phyloP scores from a whole-genome alignment of 2,888 invertebrate genomes.

The Cistogaster globosa region DNA sequence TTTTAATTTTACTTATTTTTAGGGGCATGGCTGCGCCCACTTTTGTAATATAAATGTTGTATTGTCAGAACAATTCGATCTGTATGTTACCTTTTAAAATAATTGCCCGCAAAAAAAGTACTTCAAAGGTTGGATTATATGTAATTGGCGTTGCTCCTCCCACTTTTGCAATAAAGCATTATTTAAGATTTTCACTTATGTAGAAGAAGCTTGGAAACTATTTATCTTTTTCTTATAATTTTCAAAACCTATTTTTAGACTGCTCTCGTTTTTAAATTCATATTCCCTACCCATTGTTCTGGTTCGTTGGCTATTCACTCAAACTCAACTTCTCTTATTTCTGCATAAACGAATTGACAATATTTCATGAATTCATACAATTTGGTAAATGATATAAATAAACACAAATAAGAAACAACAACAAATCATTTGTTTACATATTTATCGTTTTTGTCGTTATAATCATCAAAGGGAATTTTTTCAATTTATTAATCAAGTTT shows the following conservation, averaged over 20 bases:
- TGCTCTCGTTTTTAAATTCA: constrained; percentile 36
- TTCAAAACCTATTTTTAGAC: background rate
- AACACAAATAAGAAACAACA: background rate
- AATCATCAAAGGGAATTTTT: constrained; percentile 35
- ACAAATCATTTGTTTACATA: constrained; percentile 55
- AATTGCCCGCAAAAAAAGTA: too few species aligned
- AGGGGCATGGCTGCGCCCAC: too few species aligned
- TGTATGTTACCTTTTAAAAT: too few species aligned
- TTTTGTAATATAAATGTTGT: too few species aligned
- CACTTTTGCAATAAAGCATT: too few species aligned
- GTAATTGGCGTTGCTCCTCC: too few species aligned
- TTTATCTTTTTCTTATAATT: too few species aligned
- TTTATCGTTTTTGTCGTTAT: constrained; percentile 61
- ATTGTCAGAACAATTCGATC: too few species aligned
- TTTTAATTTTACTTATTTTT: too few species aligned
- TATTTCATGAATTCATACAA: constrained; percentile 64
- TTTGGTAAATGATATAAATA: constrained; percentile 59
- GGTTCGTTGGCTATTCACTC: constrained; percentile 40
- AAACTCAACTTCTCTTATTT: background rate
- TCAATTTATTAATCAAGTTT: constrained; percentile 21
- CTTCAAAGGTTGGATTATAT: too few species aligned
- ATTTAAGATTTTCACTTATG: too few species aligned
- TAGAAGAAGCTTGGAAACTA: too few species aligned
- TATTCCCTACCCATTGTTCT: constrained; percentile 51
- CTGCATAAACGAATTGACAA: constrained; percentile 51